These are phyloP conservation scores for Cheilosia impressa DNA, from an alignment of 2,888 invertebrate species.

Conservation along the genomic window DNA sequence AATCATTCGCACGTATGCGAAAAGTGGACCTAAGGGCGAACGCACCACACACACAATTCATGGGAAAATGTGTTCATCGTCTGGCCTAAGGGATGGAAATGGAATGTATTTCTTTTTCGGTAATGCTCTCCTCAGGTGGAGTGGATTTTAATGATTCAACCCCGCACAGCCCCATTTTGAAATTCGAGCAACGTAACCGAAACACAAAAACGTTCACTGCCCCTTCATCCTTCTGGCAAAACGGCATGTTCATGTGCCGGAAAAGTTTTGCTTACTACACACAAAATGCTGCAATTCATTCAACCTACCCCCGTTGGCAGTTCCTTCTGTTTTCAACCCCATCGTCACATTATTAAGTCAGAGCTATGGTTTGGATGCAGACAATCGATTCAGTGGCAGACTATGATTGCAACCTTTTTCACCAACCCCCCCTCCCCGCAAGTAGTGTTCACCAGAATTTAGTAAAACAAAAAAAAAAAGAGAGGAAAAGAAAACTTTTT, in stretches of 20 bases:
- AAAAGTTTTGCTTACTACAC: slow-evolving; percentile 67
- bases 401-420: slow-evolving; percentile 7
- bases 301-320: slow-evolving; percentile 31
- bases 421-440: background rate
- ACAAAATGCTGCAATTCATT: slow-evolving; percentile 38
- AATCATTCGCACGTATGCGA: slow-evolving; percentile 71
- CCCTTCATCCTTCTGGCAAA: slow-evolving; percentile 12
- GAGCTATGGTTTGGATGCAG: slow-evolving; percentile 30
- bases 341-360: slow-evolving; percentile 63
- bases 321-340: slow-evolving; percentile 51
- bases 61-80: slow-evolving; percentile 64
- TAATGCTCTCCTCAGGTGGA: background rate
- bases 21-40: slow-evolving; percentile 71
- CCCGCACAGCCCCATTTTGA: slow-evolving; percentile 44
- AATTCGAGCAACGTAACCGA: slow-evolving; percentile 66
- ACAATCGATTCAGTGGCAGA: slow-evolving; percentile 48
- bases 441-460: slow-evolving; percentile 63
- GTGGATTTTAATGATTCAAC: slow-evolving; percentile 59
- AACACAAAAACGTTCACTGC: slow-evolving; percentile 51
- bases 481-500: slow-evolving; percentile 43
- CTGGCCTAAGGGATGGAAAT: slow-evolving; percentile 18
- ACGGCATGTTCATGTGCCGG: slow-evolving; percentile 63
- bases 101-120: slow-evolving; percentile 2
- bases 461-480: slow-evolving; percentile 55
- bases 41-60: slow-evolving; percentile 47